Percentiles rank a stretch among this genome's conserved stretches.
Conservation (phyloP, 64 coral and sea anemone species). For the Acropora tenuis region DNA sequence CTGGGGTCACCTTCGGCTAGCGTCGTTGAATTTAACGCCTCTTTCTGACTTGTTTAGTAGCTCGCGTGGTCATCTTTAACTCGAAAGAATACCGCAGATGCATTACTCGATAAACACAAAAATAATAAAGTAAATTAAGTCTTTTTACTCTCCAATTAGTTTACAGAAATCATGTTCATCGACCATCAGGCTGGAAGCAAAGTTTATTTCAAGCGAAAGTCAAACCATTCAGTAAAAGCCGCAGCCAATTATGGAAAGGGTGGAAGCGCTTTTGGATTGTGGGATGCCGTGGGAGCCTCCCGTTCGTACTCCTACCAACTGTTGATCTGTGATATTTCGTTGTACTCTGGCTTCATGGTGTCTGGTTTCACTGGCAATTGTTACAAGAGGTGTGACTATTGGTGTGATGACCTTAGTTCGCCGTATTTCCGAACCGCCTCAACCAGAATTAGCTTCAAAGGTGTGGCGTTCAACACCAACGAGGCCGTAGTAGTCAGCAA, state of each 20-base stretch:
- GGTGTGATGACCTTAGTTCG: background rate
- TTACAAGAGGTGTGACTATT: background rate
- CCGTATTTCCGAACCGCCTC: background rate
- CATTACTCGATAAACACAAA: too few species aligned
- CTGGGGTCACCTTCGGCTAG: too few species aligned
- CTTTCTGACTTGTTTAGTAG: too few species aligned
- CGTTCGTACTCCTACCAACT: background rate
- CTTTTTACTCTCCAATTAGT: background rate
- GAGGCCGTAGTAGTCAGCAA: background rate
- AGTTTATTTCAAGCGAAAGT: background rate
- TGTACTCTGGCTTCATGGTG: background rate
- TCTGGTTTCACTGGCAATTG: background rate
- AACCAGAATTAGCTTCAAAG: background rate
- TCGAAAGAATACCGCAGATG: too few species aligned
- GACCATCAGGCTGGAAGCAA: conserved; percentile 2
- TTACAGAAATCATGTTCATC: conserved; percentile 37
- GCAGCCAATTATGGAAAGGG: background rate
- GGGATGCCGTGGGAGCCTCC: conserved; percentile 1
- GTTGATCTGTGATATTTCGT: background rate
- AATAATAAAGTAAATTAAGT: background rate
- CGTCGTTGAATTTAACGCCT: too few species aligned
- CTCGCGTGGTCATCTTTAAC: too few species aligned
- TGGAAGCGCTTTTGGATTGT: conserved; percentile 6
- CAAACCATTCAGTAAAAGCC: background rate
- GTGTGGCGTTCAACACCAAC: background rate